phyloP scores from a whole-genome alignment of 2,888 invertebrate species.

The Cyclophora punctaria region DNA sequence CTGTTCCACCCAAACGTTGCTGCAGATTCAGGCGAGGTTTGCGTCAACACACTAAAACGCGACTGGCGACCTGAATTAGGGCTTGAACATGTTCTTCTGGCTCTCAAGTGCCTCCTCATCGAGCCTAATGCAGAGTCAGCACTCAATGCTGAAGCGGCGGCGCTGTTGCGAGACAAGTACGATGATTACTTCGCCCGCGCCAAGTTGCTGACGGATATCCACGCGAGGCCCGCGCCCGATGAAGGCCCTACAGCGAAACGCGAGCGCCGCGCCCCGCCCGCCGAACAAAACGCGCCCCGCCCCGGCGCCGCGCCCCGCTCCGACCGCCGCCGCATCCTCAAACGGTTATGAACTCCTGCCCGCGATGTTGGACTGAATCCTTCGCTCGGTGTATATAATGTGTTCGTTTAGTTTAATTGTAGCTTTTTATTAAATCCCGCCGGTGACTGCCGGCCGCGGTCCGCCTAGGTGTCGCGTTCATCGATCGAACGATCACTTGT shows the following conservation, averaged over 20 bases:
- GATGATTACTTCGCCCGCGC: slow-evolving; percentile 86
- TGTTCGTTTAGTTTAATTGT: background rate
- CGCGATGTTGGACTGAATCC: slow-evolving; percentile 3
- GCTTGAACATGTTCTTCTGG: slow-evolving; percentile 93
- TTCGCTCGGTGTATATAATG: background rate
- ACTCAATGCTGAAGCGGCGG: slow-evolving; percentile 97
- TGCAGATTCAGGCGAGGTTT: slow-evolving; percentile 90
- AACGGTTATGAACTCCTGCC: slow-evolving; percentile 40
- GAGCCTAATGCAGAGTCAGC: slow-evolving; percentile 98
- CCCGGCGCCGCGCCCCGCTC: slow-evolving; percentile 20
- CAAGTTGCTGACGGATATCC: slow-evolving; percentile 61
- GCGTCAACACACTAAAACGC: slow-evolving; percentile 96
- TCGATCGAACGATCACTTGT: too few relatives aligned
- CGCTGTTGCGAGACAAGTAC: slow-evolving; percentile 92
- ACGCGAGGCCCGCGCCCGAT: slow-evolving; percentile 31
- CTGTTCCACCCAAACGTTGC: slow-evolving; percentile 99
- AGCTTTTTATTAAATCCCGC: too few relatives aligned
- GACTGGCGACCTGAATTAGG: slow-evolving; percentile 98
- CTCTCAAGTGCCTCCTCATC: slow-evolving; percentile 94
- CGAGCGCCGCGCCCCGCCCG: slow-evolving; percentile 12
- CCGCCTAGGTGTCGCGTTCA: too few relatives aligned
- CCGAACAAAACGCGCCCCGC: slow-evolving; percentile 1
- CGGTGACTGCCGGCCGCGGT: too few relatives aligned
- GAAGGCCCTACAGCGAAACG: slow-evolving; percentile 53
- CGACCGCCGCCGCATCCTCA: slow-evolving; percentile 47